phyloP scores from a whole-genome alignment of 2,797 vertebrate species.

The Spheniscus humboldti region DNA sequence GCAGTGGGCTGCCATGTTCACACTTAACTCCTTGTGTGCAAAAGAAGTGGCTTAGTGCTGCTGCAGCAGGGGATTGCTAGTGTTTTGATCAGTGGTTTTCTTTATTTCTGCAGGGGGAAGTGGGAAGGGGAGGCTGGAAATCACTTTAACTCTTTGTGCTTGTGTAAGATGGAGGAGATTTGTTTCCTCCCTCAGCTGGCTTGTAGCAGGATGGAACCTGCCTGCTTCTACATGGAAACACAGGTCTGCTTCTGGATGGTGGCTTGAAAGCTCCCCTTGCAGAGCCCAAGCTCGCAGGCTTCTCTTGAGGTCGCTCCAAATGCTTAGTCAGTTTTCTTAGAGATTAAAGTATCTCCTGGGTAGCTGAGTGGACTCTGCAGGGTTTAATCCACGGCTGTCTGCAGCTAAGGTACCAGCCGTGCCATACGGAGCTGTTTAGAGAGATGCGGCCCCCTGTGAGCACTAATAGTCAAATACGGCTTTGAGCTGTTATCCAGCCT shows the following conservation, averaged over 20 bases:
- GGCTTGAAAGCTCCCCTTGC: not conserved
- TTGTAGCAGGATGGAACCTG: not conserved
- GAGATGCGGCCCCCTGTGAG: not conserved
- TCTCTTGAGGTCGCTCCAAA: fast-evolving
- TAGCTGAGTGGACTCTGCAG: not conserved
- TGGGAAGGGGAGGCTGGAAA: not conserved
- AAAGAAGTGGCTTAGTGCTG: not conserved
- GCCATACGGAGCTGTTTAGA: not conserved
- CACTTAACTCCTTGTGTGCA: not conserved
- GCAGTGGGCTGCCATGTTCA: not conserved
- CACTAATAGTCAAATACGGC: not conserved
- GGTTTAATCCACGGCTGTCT: not conserved
- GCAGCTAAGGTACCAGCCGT: not conserved
- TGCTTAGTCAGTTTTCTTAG: not conserved
- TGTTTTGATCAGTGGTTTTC: not conserved
- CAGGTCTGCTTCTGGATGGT: fast-evolving
- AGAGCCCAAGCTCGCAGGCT: not conserved
- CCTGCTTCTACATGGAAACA: not conserved
- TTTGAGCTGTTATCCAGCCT: not conserved
- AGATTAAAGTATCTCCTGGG: not conserved
- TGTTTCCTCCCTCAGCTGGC: not conserved
- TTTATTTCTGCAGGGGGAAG: not conserved
- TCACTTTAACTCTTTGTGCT: not conserved
- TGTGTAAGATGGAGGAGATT: not conserved
- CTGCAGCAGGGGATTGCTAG: not conserved